These are phyloP conservation scores for Sebastes vulpes DNA, from an alignment of 2,797 vertebrate species.

Conservation along the genomic window DNA sequence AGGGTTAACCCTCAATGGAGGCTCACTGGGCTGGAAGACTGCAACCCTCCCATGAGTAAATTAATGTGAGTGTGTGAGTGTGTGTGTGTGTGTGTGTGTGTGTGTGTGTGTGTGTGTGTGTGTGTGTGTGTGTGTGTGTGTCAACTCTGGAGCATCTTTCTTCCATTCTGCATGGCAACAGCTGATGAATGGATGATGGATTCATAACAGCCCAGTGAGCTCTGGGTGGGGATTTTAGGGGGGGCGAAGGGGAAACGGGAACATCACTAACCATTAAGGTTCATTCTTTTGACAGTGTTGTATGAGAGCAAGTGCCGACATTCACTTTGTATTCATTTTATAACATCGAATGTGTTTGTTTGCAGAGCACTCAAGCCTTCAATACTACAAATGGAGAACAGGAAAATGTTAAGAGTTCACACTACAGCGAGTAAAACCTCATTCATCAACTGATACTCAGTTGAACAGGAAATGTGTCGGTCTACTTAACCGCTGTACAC, in stretches of 20 bases:
- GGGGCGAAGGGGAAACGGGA: neutral
- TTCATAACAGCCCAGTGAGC: conserved; percentile 53
- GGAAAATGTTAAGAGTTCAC: neutral
- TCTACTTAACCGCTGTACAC: neutral
- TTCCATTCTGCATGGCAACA: conserved; percentile 71
- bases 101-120: too few species aligned
- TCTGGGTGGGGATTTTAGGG: neutral
- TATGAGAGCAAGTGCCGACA: neutral
- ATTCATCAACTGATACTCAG: conserved; percentile 7
- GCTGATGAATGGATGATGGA: conserved; percentile 51
- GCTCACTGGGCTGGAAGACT: conserved; percentile 63
- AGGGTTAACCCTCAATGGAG: conserved; percentile 46
- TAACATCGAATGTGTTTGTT: neutral
- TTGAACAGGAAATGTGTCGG: conserved; percentile 41
- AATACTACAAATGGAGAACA: neutral
- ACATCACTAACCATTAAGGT: neutral
- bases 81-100: too few species aligned
- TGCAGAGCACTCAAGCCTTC: neutral
- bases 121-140: too few species aligned
- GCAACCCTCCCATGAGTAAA: conserved; percentile 27
- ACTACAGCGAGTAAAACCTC: neutral
- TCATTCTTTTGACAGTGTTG: neutral
- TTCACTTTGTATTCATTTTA: neutral
- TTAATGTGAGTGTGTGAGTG: neutral
- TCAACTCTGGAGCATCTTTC: conserved; percentile 20